Conservation (phyloP, 2,113 vertebrate species). For the Rhinogobius similis region DNA sequence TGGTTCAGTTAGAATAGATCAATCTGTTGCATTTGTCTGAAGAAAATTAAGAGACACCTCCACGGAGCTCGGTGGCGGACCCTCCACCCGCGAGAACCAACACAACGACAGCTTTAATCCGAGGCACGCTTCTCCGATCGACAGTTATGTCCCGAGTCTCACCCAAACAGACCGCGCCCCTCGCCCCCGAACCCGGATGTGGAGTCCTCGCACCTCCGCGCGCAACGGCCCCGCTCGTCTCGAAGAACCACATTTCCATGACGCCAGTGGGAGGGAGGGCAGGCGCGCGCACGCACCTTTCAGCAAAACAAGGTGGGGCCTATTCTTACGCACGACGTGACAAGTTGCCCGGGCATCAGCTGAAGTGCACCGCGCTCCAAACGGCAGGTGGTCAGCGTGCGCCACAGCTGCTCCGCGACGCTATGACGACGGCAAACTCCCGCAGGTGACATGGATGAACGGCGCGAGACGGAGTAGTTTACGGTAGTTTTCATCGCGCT, state of each 20-base stretch:
- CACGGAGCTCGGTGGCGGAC: too few species aligned
- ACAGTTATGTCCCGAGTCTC: not conserved
- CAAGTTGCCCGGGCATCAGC: constrained; percentile 36
- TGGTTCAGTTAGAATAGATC: too few species aligned
- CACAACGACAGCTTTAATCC: not conserved
- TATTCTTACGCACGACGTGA: constrained; percentile 19
- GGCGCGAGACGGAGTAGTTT: constrained; percentile 35
- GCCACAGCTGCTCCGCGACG: constrained; percentile 31
- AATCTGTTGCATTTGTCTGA: too few species aligned
- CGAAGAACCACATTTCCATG: constrained; percentile 70
- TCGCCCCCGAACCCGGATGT: constrained; percentile 49
- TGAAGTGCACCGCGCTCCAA: constrained; percentile 9
- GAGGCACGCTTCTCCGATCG: constrained; percentile 19
- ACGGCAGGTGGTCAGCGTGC: constrained; percentile 69
- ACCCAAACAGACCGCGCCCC: constrained; percentile 18
- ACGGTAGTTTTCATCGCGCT: not conserved
- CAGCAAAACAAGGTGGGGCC: constrained; percentile 57
- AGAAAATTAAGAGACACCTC: too few species aligned
- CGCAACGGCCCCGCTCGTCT: not conserved
- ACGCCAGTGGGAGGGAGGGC: constrained; percentile 28
- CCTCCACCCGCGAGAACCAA: too few species aligned
- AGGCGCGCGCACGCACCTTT: not conserved
- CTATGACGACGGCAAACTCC: not conserved
- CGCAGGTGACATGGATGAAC: constrained; percentile 35
- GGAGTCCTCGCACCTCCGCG: constrained; percentile 34